Evolutionary conservation across 2,113 vertebrate species (phyloP), one percentile per base, ranked within the genome.

Genomic region (Myodes glareolus): DNA sequence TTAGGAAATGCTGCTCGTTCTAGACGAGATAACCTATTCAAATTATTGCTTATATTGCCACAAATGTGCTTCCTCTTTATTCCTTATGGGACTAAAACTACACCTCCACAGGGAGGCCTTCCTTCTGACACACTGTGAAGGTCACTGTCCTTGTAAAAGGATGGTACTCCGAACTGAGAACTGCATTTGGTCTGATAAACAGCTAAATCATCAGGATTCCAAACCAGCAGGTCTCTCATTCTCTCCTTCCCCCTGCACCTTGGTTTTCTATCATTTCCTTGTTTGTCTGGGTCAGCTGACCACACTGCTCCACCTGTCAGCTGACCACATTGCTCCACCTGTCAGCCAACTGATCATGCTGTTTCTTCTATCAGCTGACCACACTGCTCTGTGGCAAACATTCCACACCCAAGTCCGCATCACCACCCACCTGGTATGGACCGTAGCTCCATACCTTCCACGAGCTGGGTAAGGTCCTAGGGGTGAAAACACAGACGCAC

Each of bases 1-100:
- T 55, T 86, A 76, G 75, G 58, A 90, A 76, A 72, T 6, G 12
- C 3, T 70, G 8, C 92, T 91, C 42, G 45, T 55, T 70, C 11
- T 29, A 91, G 91, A 93, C 36, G 80, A 85, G 36, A 55, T 8
- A 73, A 75, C 5, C 23, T 88, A 6, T 33, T 76, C 87, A 70
- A 95, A 39, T 33, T 65, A 47, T 65, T 90, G 23, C 55, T 97
- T 81, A 52, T 52, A 77, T 36, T 67, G 36, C 82, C 73, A 52
- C 61, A 93, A 78, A 52, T 61, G 1, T 93, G 76, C 42, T 86
- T 47, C 27, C 7, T 81, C 19, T 14, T 50, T 90, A 93, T 81
- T 92, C 13, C n/a, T 63, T 90, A 52, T 73, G 14, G 42, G 92
- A 86, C 70, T 84, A 93, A 94, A 87, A 29, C 17, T 61, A 82